Percentiles rank a stretch among this genome's conserved stretches.
These are phyloP conservation scores for Acipenser ruthenus DNA, from an alignment of 2,797 vertebrate genomes.

Conservation along the genomic window DNA sequence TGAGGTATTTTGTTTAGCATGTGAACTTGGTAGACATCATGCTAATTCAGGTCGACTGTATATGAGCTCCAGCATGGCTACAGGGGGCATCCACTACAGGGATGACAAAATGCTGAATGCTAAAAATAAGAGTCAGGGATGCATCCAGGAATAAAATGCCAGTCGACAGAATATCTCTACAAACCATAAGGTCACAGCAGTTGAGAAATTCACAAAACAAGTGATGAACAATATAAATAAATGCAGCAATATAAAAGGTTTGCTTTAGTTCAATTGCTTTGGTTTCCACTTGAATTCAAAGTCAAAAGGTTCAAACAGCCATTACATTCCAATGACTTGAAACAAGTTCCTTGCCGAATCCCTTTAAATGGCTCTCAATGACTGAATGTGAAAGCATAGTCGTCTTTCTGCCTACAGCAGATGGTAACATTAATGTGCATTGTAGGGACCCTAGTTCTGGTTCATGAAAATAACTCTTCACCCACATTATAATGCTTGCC, in stretches of 20 bases:
- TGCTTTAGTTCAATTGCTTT: not conserved
- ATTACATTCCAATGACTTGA: not conserved
- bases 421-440: not conserved
- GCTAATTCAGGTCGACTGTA: no score
- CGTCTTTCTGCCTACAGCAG: not conserved
- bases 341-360: not conserved
- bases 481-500: not conserved
- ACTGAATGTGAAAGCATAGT: not conserved
- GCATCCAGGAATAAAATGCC: no score
- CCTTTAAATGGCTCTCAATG: not conserved
- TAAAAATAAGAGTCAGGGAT: no score
- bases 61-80: no score
- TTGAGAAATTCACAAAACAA: no score
- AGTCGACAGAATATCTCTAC: no score
- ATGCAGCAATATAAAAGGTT: not conserved
- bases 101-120: no score
- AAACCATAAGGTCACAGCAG: no score
- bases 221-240: not conserved
- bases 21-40: no score
- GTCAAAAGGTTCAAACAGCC: not conserved
- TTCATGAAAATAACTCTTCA: not conserved
- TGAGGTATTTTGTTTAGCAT: no score
- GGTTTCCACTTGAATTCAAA: not conserved
- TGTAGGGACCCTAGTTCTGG: not conserved
- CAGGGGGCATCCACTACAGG: no score